phyloP scores from a whole-genome alignment of 2,113 vertebrate genomes.

The Chunga burmeisteri region DNA sequence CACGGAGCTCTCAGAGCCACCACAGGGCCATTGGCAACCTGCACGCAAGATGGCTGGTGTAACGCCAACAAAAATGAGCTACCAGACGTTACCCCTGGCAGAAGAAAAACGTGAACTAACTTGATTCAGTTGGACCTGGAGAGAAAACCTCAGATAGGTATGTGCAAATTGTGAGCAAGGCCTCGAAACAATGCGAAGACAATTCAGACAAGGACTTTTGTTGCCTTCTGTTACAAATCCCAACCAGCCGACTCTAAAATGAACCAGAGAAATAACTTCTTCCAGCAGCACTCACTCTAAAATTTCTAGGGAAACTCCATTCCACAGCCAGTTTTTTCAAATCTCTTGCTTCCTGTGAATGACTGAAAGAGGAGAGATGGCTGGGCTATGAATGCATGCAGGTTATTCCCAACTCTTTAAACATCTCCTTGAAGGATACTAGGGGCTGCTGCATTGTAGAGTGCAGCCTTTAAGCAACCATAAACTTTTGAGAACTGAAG shows the following conservation, averaged over 20 bases:
- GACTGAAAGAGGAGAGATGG: not conserved
- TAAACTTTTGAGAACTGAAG: not conserved
- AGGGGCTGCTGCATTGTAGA: not conserved
- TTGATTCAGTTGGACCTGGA: not conserved
- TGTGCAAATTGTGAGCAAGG: not conserved
- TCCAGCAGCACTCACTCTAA: not conserved
- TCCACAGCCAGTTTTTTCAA: not conserved
- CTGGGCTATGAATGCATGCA: not conserved
- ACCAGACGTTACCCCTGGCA: accelerated
- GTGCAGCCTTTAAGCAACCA: not conserved
- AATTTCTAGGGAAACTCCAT: not conserved
- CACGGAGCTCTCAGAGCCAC: not conserved
- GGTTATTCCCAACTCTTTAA: not conserved
- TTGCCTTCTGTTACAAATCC: not conserved
- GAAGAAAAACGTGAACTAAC: not conserved
- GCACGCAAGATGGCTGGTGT: accelerated
- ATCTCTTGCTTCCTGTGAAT: not conserved
- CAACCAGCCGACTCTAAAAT: not conserved
- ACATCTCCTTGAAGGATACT: not conserved
- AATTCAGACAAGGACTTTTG: not conserved
- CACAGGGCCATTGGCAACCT: not conserved
- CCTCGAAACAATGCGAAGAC: not conserved
- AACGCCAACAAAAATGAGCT: not conserved
- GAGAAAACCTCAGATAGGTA: not conserved
- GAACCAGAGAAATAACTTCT: not conserved